A percentile compares a stretch with the other conserved stretches of the same genome.
Evolutionary conservation across 1,140 invertebrate genomes (phyloP).

Genomic region (Aphelenchoides avenae): DNA sequence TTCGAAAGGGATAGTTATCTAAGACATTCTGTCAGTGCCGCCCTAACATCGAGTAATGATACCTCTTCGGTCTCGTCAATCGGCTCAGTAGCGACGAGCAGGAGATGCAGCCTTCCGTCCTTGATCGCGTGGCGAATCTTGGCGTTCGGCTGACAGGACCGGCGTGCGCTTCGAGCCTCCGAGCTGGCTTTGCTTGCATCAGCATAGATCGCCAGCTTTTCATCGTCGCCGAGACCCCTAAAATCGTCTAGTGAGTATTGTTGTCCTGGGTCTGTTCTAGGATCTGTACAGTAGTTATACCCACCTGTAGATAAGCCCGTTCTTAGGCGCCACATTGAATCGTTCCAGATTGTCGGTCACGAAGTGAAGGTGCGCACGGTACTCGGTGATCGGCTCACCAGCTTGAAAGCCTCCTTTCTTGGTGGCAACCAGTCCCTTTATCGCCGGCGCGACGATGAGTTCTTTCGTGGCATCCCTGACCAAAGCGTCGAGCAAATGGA

Average conservation of each 20-base stretch:
- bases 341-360: too few species aligned
- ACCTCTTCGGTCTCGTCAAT: conserved; percentile 35
- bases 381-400: conserved; percentile 32
- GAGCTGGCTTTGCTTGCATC: conserved; percentile 20
- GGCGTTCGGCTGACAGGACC: conserved; percentile 35
- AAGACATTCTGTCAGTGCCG: conserved; percentile 9
- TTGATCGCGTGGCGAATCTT: conserved; percentile 24
- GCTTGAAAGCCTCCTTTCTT: neutral
- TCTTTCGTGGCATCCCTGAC: too few species aligned
- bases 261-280: too few species aligned
- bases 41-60: conserved; percentile 5
- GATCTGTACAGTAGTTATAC: too few species aligned
- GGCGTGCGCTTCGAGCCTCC: conserved; percentile 16
- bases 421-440: conserved; percentile 34
- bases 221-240: conserved; percentile 21
- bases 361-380: too few species aligned
- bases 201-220: conserved; percentile 23
- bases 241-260: too few species aligned
- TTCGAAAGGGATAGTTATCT: conserved; percentile 44
- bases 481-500: too few species aligned
- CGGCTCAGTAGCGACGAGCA: conserved; percentile 24
- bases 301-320: too few species aligned
- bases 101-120: conserved; percentile 30
- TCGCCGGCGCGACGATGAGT: conserved; percentile 25
- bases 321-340: too few species aligned